Evolutionary conservation across 2,888 invertebrate genomes (phyloP), one percentile per base, ranked within the genome.

Genomic region (Aphidius colemani): DNA sequence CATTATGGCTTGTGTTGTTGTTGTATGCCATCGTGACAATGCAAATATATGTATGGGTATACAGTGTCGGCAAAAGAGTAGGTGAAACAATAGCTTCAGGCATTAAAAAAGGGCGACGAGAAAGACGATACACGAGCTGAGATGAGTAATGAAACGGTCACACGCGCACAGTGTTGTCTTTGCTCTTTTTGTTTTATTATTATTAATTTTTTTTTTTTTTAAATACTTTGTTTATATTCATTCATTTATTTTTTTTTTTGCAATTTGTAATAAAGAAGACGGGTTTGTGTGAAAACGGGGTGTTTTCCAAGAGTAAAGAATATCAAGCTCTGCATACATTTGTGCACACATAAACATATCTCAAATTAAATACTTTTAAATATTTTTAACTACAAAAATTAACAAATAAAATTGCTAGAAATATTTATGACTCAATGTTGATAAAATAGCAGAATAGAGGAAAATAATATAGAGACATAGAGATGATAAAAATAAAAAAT

Each of bases 121-220:
- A 67, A 66, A 67, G 62, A 63, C 68, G 62, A 59, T 50, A 53
- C 68, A 64, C 66, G 71, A 59, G 59, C 66, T 66, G 64, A 59
- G 72, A 73, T 75, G 73, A 75, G 74, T 73, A 76, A 76, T 74
- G 73, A 76, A 75, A 75, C 71, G 71, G 72, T 72, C 71, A 72
- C 67, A 66, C 67, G 68, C 45, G 53, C 30, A 9, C 71, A 72
- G 71, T 71, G 69, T 30, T 30, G 3, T 30, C 30, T 30, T 30
- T 30, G 30, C 30, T 30, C 5, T 30, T 30, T 30, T 30, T 30
- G 30, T 30, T 30, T 30, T 30, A 30, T 30, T 30, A 30, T 30
- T 5, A 30, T 30, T 30, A 30, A 30, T 30, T 30, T 5, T 30
- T 30, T 30, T 30, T 30, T 30, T 30, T 30, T 30, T 5, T 30